Evolutionary conservation across 2,113 vertebrate genomes (phyloP), one percentile per base, ranked within the genome.

Genomic region (Montifringilla adamsi): DNA sequence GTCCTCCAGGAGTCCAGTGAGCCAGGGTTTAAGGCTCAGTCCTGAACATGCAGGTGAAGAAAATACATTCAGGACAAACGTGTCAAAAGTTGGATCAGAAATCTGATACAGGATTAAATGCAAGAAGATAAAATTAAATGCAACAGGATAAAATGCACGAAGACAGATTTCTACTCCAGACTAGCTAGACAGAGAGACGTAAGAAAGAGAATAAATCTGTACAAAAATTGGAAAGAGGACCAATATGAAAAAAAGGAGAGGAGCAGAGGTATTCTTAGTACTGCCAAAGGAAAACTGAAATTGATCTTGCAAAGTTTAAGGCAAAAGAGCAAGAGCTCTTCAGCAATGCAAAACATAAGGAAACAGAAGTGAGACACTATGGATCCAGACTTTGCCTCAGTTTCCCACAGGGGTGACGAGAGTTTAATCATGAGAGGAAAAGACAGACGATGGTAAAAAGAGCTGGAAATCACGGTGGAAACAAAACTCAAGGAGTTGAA

Each of bases 391-490:
- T 80, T 74, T 89, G 73, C 75, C 88, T 93, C 73, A 89, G 76
- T 89, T 94, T 93, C 86, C 47, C 80, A 75, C 35, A 81, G 37
- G 5, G 5, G 3, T 33, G 43, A 53, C 35, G 46, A 69, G 21
- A 69, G 21, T 37, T 80, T n/a, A 80, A 6, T 49, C 17, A 21
- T 37, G 63, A 68, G 19, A 90, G 35, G 16, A 87, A 58, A 87
- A 87, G 74, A 86, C 37, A 80, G 72, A 50, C 0, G 0, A 67
- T 59, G 60, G 76, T 41, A 87, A 81, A n/a, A 67, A 81, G 73
- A 47, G 55, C 68, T 96, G 89, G 89, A 93, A 93, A 86, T 93
- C 63, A 43, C 27, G 6, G 47, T 90, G 89, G 86, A 95, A 95
- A 93, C 27, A 90, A 84, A 93, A 52, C 37, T 78, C 24, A 70